Conservation (phyloP, 2,797 vertebrate genomes). For the Oceanodroma leucorhoa region DNA sequence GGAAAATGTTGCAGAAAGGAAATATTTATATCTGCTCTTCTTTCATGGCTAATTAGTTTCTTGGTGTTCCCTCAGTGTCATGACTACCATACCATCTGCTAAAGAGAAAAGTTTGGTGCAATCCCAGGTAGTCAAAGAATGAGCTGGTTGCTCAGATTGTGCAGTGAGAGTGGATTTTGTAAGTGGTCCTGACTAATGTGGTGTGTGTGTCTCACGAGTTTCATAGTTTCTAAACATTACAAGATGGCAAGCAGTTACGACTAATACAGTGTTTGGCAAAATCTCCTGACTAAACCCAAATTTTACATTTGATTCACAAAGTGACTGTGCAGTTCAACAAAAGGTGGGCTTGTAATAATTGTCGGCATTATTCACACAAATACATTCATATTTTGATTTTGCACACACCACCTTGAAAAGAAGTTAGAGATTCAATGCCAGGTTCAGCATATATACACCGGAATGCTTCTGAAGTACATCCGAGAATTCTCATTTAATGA, state of each 20-base stretch:
- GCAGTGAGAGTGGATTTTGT: not conserved
- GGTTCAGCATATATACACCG: not conserved
- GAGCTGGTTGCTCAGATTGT: not conserved
- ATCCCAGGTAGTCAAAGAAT: not conserved
- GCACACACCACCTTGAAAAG: not conserved
- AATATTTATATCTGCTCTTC: not conserved
- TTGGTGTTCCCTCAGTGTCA: not conserved
- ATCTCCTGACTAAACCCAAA: not conserved
- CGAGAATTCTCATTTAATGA: constrained; percentile 4
- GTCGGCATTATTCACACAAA: not conserved
- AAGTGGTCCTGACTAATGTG: not conserved
- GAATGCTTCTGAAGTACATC: not conserved
- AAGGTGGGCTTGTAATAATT: not conserved
- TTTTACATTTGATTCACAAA: not conserved
- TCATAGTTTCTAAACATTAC: not conserved
- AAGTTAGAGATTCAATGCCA: not conserved
- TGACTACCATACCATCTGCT: not conserved
- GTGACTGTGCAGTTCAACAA: not conserved
- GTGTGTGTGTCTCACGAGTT: not conserved
- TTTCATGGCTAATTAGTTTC: not conserved
- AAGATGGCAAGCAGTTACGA: not conserved
- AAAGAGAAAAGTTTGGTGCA: not conserved
- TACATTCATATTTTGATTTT: not conserved
- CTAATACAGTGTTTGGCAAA: not conserved
- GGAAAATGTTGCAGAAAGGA: not conserved